Evolutionary conservation across 2,797 vertebrate genomes (phyloP).

Genomic region (Threskiornis aethiopicus): DNA sequence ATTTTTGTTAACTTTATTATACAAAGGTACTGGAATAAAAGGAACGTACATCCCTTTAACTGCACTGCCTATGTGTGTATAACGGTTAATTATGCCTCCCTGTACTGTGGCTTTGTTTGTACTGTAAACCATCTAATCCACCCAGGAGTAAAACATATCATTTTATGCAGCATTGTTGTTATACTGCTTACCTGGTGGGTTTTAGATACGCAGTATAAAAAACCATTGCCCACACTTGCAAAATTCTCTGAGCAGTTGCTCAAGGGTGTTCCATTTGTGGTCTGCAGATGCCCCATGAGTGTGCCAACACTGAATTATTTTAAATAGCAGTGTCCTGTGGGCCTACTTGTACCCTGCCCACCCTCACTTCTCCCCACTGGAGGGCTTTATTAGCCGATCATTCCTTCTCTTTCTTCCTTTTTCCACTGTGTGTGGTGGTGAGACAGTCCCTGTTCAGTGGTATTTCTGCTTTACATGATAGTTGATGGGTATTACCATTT

Average conservation of each 20-base stretch:
- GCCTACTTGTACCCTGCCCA: not conserved
- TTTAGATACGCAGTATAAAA: conserved; percentile 50
- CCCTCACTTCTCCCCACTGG: not conserved
- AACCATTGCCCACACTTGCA: conserved; percentile 4
- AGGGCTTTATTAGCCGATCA: not conserved
- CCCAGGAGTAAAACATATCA: conserved; percentile 53
- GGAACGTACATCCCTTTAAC: conserved; percentile 65
- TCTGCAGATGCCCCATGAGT: conserved; percentile 5
- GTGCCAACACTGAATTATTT: not conserved
- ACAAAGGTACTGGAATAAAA: conserved; percentile 80
- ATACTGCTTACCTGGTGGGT: conserved; percentile 46
- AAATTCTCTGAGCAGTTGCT: not conserved
- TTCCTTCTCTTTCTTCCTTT: not conserved
- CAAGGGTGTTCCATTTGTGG: not conserved
- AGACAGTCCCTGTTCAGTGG: not conserved
- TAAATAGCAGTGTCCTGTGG: conserved; percentile 21
- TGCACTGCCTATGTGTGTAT: conserved; percentile 65
- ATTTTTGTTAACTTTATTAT: conserved; percentile 82
- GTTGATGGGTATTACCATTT: not conserved
- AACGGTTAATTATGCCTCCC: conserved; percentile 64
- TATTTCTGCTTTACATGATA: not conserved
- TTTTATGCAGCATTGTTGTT: conserved; percentile 17
- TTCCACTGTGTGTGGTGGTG: not conserved
- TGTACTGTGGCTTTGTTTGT: conserved; percentile 67
- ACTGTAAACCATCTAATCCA: conserved; percentile 62